These are phyloP conservation scores for Polydrusus cervinus DNA, from an alignment of 2,888 invertebrate species.

Conservation along the genomic window DNA sequence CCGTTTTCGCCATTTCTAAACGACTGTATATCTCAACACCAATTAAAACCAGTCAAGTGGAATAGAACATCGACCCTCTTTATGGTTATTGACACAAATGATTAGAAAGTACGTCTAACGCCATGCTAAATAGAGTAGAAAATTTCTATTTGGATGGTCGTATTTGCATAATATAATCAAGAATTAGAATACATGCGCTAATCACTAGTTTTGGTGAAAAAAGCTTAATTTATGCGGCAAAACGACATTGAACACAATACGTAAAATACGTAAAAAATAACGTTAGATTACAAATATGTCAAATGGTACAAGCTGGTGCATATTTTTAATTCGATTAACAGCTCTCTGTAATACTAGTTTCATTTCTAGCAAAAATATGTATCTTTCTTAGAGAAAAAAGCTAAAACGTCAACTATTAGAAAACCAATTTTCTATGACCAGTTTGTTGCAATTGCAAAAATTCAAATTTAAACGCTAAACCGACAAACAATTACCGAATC, in stretches of 20 bases:
- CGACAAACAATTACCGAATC: slow-evolving; percentile 20
- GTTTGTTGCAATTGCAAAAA: neutral
- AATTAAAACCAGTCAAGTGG: slow-evolving; percentile 14
- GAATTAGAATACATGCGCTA: neutral
- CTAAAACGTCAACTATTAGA: neutral
- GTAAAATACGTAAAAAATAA: no score
- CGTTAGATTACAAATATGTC: no score
- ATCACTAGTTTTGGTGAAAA: no score
- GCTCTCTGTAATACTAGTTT: no score
- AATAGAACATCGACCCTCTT: slow-evolving; percentile 23
- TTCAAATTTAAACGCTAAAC: neutral
- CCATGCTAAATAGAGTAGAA: slow-evolving; percentile 21
- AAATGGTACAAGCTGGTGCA: no score
- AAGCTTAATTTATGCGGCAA: no score
- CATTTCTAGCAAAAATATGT: no score
- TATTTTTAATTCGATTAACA: no score
- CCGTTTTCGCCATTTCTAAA: neutral
- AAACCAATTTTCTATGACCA: neutral
- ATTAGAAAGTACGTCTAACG: slow-evolving; percentile 23
- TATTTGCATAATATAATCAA: slow-evolving; percentile 21
- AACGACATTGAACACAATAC: no score
- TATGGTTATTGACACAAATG: slow-evolving; percentile 24
- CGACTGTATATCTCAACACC: neutral
- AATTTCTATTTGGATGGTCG: slow-evolving; percentile 7
- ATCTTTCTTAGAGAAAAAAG: neutral